Evolutionary conservation across 1,140 invertebrate species (phyloP).

Genomic region (Cardiocondyla obscurior): DNA sequence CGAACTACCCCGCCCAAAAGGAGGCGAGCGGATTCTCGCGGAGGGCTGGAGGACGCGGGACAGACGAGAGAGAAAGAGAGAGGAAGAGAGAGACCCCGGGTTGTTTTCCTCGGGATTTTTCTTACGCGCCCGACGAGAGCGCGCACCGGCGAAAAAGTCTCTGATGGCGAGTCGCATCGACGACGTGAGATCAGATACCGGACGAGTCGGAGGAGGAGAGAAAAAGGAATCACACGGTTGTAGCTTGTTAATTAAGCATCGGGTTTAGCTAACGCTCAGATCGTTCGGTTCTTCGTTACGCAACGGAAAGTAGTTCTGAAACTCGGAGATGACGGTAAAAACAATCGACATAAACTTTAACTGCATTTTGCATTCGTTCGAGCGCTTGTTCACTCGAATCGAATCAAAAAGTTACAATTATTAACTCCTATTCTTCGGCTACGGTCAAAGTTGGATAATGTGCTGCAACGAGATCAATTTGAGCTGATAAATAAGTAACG

Average conservation of each 20-base stretch:
- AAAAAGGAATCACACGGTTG: not conserved
- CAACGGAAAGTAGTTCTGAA: slow-evolving; percentile 16
- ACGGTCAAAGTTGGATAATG: slow-evolving; percentile 3
- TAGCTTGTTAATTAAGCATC: slow-evolving; percentile 62
- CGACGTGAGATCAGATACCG: slow-evolving; percentile 6
- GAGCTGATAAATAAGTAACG: slow-evolving; percentile 15
- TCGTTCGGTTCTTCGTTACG: not conserved
- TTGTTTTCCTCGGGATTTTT: slow-evolving; percentile 37
- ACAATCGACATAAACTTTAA: slow-evolving; percentile 22
- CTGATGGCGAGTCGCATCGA: slow-evolving; percentile 15
- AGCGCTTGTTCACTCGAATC: not conserved
- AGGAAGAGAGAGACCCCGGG: no score
- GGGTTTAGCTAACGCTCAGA: slow-evolving; percentile 1
- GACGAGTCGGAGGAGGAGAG: not conserved
- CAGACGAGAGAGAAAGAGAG: slow-evolving; percentile 12
- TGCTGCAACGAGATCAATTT: not conserved
- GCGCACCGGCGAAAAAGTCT: slow-evolving; percentile 16
- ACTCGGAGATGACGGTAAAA: not conserved
- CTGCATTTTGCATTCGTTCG: slow-evolving; percentile 10
- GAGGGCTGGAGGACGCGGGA: not conserved
- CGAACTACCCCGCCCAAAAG: slow-evolving; percentile 19
- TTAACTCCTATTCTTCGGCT: not conserved
- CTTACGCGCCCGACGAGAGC: slow-evolving; percentile 8
- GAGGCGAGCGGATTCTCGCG: not conserved
- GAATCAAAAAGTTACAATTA: slow-evolving; percentile 31